Base-by-base conservation (phyloP, 2,797 vertebrate genomes). In the Darevskia nairensis region DNA sequence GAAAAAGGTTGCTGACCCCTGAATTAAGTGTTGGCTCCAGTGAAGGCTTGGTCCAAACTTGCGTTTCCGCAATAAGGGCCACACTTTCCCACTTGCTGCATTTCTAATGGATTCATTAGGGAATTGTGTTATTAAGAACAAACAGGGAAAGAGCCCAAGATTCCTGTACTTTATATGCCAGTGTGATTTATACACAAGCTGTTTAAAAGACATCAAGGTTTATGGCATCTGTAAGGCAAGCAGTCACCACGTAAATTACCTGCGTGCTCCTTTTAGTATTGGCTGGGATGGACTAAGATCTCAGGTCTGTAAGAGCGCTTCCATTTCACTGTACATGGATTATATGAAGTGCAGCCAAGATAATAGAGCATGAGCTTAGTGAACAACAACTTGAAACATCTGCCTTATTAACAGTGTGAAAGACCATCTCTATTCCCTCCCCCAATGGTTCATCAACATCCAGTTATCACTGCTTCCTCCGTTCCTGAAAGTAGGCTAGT, bases 221-320 rank as follows among this genome's bases (percentile, higher is more conserved):
- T 82, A 86, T 75, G 66, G 21, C 27, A 66, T 8, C 2, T 41
- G 1, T 80, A 72, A 41, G 41, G 19, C 0, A 66, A 27, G 2
- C 15, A 76, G 41, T 32, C 82, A 41, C 46, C 1, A 80, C 44
- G 68, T 19, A 85, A 2, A 59, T 8, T n/a, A 1, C 6, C 0
- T 10, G 55, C 3, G 0, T 25, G 3, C 83, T n/a, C 17, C 59
- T 44, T 25, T 88, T 86, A 66, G 9, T 86, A n/a, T 82, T 41
- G 85, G 8, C 23, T 81, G 17, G 41, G 68, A 74, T 39, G 1
- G 2, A 19, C 0, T 0, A 1, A 0, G 0, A 50, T 68, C 35
- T 86, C 55, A 89, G 27, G 64, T 44, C 11, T 11, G 81, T 1
- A 0, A 80, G 23, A 10, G 32, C 23, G 64, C 64, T 84, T 85